These are phyloP conservation scores for Tuberolachnus salignus DNA, from an alignment of 2,888 invertebrate genomes.

Conservation along the genomic window DNA sequence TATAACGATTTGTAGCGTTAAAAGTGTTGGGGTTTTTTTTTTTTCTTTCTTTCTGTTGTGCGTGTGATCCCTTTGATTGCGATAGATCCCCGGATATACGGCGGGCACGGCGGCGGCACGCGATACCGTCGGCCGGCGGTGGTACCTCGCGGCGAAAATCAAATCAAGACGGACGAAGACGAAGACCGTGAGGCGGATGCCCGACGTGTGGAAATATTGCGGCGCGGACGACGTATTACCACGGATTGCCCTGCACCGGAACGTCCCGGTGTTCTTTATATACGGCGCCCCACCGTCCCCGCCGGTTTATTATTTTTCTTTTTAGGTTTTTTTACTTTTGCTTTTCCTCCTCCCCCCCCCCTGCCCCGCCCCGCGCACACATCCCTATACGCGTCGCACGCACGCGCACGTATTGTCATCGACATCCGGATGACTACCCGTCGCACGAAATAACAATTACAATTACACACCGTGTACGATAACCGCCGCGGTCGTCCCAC, in stretches of 20 bases:
- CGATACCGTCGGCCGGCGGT: no score
- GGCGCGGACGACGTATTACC: constrained; percentile 23
- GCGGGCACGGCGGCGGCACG: no score
- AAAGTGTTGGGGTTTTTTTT: no score
- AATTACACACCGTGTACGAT: neutral
- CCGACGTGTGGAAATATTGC: neutral
- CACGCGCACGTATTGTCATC: neutral
- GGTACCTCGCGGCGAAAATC: no score
- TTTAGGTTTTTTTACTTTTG: no score
- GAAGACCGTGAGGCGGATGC: neutral
- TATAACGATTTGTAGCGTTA: no score
- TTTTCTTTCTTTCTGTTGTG: no score
- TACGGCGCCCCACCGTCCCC: constrained; percentile 47
- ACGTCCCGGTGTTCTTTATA: constrained; percentile 20
- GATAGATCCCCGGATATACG: no score
- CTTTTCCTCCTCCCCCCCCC: no score
- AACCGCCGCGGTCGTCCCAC: constrained; percentile 20
- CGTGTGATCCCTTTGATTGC: no score
- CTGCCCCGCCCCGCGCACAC: no score
- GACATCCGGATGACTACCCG: constrained; percentile 44
- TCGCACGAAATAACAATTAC: neutral
- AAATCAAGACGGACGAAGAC: no score
- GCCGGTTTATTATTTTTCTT: neutral
- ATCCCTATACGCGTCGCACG: constrained; percentile 2
- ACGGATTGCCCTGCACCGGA: constrained; percentile 11